Conservation (phyloP, 64 coral and sea anemone species). For the Stichodactyla mertensii region DNA sequence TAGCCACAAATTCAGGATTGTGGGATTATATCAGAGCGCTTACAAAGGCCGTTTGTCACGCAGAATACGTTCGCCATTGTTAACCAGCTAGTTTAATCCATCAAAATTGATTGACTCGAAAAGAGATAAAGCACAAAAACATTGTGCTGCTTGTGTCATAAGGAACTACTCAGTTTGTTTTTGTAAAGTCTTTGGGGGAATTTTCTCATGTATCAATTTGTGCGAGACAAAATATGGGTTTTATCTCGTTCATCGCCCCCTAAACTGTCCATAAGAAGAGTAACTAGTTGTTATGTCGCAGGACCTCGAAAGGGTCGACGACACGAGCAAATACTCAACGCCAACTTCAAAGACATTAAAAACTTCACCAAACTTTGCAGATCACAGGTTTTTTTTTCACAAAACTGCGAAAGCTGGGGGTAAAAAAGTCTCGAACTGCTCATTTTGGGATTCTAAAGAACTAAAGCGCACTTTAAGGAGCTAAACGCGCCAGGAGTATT, state of each 20-base stretch:
- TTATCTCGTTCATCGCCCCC: slow-evolving; percentile 11
- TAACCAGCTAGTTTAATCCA: not conserved
- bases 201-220: not conserved
- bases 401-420: not conserved
- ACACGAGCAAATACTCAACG: slow-evolving; percentile 14
- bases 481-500: slow-evolving; percentile 35
- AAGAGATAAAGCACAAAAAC: not conserved
- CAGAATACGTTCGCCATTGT: slow-evolving; percentile 11
- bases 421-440: not conserved
- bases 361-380: not conserved
- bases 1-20: not conserved
- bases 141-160: not conserved
- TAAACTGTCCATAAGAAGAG: slow-evolving; percentile 1
- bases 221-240: not conserved
- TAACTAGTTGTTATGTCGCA: slow-evolving; percentile 23
- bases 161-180: not conserved
- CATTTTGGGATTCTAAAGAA: not conserved
- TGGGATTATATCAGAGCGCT: not conserved
- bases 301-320: slow-evolving; percentile 13
- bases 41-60: not conserved
- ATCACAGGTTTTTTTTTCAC: not conserved
- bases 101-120: slow-evolving; percentile 6
- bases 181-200: not conserved
- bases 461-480: not conserved
- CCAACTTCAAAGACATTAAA: slow-evolving; percentile 2